Evolutionary conservation across 2,113 vertebrate species (phyloP).

Genomic region (Suricata suricatta): DNA sequence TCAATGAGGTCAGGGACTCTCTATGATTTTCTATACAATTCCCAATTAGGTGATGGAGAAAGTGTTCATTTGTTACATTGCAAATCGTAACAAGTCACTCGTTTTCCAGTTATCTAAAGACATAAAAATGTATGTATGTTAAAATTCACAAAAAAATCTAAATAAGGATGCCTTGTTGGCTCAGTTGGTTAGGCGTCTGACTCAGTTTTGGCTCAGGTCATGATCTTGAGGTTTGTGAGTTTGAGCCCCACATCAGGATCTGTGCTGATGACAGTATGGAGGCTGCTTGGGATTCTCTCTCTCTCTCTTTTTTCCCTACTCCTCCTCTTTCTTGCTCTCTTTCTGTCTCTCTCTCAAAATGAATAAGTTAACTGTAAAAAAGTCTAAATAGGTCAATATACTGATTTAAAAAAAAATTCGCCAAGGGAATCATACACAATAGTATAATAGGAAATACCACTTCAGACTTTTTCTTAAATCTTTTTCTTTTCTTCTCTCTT

Average conservation of each 20-base stretch:
- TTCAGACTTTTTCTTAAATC: not conserved
- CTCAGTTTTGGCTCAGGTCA: too few relatives aligned
- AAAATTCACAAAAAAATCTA: slow-evolving; percentile 2
- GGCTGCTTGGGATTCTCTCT: too few relatives aligned
- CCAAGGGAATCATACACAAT: not conserved
- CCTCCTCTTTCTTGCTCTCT: too few relatives aligned
- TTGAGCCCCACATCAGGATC: too few relatives aligned
- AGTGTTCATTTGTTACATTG: not conserved
- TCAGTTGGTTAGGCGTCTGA: too few relatives aligned
- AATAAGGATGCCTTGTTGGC: not conserved
- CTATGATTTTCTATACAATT: not conserved
- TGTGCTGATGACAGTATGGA: too few relatives aligned
- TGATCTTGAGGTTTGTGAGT: too few relatives aligned
- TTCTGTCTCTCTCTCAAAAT: too few relatives aligned
- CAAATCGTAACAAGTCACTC: not conserved
- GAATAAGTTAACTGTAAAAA: too few relatives aligned
- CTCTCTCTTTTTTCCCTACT: too few relatives aligned
- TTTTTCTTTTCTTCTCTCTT: not conserved
- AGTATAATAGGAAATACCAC: not conserved
- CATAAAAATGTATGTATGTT: not conserved
- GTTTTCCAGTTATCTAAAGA: not conserved
- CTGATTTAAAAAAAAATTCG: not conserved
- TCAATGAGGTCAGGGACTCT: not conserved
- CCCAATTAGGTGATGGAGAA: not conserved
- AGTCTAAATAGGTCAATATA: not conserved